phyloP scores from a whole-genome alignment of 2,113 vertebrate genomes.

The Plotosus lineatus region DNA sequence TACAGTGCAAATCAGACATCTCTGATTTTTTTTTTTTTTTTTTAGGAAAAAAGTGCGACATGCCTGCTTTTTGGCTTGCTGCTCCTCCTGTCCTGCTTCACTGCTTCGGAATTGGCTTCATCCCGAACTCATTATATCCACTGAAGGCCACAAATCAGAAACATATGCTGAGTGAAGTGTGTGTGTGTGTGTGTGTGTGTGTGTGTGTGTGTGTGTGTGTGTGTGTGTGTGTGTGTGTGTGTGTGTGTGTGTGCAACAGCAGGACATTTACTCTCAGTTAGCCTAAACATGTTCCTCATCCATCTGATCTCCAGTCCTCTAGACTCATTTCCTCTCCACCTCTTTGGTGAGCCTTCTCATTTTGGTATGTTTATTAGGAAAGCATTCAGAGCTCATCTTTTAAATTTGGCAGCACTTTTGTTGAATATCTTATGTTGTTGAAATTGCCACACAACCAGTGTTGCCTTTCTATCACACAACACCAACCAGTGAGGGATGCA shows the following conservation, averaged over 20 bases:
- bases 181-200: no score
- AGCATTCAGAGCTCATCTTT: neutral
- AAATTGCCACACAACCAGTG: no score
- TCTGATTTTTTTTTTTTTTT: neutral
- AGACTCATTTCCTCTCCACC: conserved; percentile 24
- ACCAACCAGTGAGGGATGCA: no score
- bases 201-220: no score
- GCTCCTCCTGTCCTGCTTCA: conserved; percentile 23
- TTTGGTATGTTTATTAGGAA: neutral
- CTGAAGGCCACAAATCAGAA: conserved; percentile 42
- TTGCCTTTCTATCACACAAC: no score
- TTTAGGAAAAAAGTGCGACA: neutral
- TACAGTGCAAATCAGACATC: neutral
- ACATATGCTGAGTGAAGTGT: conserved; percentile 45
- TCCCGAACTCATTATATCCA: conserved; percentile 53
- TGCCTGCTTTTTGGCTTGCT: neutral
- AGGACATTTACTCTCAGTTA: conserved; percentile 55
- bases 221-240: no score
- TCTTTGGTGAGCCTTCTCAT: neutral
- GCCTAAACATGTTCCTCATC: conserved; percentile 29
- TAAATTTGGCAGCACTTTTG: neutral
- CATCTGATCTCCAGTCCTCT: conserved; percentile 29
- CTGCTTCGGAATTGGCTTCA: conserved; percentile 45
- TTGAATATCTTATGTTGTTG: no score
- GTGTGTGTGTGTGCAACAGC: conserved; percentile 44